phyloP scores from a whole-genome alignment of 2,888 invertebrate species.

The Eilema caniola region DNA sequence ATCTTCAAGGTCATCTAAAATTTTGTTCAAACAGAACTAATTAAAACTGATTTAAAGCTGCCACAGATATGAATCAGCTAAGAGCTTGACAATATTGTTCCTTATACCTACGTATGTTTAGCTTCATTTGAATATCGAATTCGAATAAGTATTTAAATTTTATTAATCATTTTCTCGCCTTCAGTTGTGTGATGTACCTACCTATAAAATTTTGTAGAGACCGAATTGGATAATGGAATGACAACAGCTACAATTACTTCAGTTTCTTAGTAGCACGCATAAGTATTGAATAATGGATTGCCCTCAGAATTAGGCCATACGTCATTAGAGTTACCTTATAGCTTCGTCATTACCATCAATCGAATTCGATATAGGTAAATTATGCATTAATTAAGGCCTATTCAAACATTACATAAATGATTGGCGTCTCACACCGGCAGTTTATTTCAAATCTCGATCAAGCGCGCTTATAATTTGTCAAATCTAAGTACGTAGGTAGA shows the following conservation, averaged over 20 bases:
- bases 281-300: background rate
- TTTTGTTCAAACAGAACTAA: background rate
- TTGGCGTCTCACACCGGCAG: background rate
- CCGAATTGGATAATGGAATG: background rate
- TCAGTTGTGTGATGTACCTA: background rate
- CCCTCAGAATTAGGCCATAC: slow-evolving; percentile 6
- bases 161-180: background rate
- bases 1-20: too few species aligned
- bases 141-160: background rate
- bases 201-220: background rate
- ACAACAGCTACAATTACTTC: background rate
- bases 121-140: too few species aligned
- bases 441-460: background rate
- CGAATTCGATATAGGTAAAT: slow-evolving; percentile 2
- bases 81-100: slow-evolving; percentile 4
- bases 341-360: background rate
- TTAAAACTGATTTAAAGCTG: background rate
- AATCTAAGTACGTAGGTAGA: too few species aligned
- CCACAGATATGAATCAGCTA: slow-evolving; percentile 3
- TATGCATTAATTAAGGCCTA: background rate
- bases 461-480: background rate
- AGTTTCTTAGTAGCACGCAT: background rate
- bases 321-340: too few species aligned
- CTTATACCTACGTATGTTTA: background rate
- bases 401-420: background rate